Conservation (phyloP, 2,888 invertebrate genomes). For the Andricus curvator region DNA sequence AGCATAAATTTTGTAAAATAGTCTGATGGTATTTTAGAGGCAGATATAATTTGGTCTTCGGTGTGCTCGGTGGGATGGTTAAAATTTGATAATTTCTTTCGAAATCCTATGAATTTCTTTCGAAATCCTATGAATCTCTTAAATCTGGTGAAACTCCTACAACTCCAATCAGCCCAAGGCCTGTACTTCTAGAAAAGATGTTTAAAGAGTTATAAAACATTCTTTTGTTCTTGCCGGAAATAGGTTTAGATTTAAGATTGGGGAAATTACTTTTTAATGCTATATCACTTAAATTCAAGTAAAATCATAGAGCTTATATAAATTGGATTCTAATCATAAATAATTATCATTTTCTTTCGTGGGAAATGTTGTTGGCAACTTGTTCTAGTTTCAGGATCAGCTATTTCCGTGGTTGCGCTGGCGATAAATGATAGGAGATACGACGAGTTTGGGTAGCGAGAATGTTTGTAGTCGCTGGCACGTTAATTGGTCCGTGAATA, state of each 20-base stretch:
- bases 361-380: neutral
- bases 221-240: neutral
- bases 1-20: no score
- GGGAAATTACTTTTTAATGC: neutral
- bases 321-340: neutral
- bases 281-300: neutral
- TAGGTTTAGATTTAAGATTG: neutral
- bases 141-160: no score
- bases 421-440: conserved; percentile 10
- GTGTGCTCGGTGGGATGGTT: no score
- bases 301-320: neutral
- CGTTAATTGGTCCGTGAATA: conserved; percentile 40
- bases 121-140: no score
- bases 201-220: neutral
- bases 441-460: conserved; percentile 30
- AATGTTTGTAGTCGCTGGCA: conserved; percentile 34
- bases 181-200: neutral
- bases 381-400: conserved; percentile 19
- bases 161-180: no score
- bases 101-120: no score
- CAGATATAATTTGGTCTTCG: no score
- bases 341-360: neutral
- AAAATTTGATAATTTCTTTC: no score
- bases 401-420: conserved; percentile 7
- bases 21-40: no score